phyloP scores from a whole-genome alignment of 2,113 vertebrate genomes.

The Raphicerus campestris region DNA sequence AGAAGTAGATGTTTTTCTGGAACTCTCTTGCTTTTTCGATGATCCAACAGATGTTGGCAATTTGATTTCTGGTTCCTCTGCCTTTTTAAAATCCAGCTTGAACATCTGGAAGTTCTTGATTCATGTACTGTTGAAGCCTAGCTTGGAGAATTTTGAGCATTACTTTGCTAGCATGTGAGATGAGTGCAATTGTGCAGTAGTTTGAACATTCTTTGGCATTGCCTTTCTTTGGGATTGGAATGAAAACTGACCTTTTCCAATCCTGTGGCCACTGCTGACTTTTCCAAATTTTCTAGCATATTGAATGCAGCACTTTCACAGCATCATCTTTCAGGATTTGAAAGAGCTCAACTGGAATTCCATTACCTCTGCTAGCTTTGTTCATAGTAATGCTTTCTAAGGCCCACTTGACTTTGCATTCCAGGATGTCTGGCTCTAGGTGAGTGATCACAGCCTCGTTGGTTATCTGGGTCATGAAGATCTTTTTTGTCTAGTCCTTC shows the following conservation, averaged over 20 bases:
- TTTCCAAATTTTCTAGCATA: background rate
- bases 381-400: background rate
- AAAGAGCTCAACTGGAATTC: background rate
- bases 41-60: background rate
- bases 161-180: background rate
- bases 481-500: background rate
- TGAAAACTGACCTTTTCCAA: background rate
- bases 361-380: background rate
- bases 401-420: background rate
- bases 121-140: background rate
- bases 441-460: background rate
- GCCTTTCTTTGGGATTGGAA: background rate
- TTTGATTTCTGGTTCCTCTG: background rate
- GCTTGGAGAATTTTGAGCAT: background rate
- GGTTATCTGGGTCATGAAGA: background rate
- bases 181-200: background rate
- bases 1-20: background rate
- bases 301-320: background rate
- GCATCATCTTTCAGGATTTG: background rate
- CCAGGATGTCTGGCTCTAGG: background rate
- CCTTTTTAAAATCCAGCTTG: background rate
- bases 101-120: background rate
- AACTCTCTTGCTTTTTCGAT: background rate
- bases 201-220: background rate
- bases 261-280: background rate